Conservation (phyloP, 2,797 vertebrate genomes). For the Pipistrellus pygmaeus region DNA sequence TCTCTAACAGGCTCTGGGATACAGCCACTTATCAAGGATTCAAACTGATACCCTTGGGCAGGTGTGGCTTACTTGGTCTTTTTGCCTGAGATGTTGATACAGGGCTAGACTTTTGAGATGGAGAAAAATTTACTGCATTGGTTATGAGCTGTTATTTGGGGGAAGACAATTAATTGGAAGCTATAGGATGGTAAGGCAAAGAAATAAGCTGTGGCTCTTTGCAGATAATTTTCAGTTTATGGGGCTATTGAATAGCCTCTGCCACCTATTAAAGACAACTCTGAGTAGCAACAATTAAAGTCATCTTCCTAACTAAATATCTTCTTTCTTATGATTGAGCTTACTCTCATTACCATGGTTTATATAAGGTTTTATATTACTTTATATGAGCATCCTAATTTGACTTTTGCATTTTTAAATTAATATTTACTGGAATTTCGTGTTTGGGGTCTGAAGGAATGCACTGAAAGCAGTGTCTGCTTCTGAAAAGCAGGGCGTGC, state of each 20-base stretch:
- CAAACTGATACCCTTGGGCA: background rate
- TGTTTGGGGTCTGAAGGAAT: background rate
- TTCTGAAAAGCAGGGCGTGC: background rate
- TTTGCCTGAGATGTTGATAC: background rate
- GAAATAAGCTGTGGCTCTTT: background rate
- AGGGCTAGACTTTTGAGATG: background rate
- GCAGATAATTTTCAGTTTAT: background rate
- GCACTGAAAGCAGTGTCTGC: background rate
- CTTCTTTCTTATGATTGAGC: constrained; percentile 54
- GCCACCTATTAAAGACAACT: background rate
- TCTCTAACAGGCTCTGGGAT: background rate
- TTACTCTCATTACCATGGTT: constrained; percentile 41
- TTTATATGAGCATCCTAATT: constrained; percentile 24
- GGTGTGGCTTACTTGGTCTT: background rate
- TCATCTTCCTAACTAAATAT: constrained; percentile 43
- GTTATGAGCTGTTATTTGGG: constrained; percentile 37
- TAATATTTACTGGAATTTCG: constrained; percentile 21
- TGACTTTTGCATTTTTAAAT: constrained; percentile 53
- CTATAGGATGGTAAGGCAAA: background rate
- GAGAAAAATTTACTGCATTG: background rate
- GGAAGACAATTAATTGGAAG: constrained; percentile 58
- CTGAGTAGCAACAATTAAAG: constrained; percentile 40
- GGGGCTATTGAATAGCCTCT: constrained; percentile 11
- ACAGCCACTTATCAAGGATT: background rate
- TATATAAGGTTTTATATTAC: constrained; percentile 5